Conservation (phyloP, 2,888 invertebrate genomes). For the Tiphia femorata region DNA sequence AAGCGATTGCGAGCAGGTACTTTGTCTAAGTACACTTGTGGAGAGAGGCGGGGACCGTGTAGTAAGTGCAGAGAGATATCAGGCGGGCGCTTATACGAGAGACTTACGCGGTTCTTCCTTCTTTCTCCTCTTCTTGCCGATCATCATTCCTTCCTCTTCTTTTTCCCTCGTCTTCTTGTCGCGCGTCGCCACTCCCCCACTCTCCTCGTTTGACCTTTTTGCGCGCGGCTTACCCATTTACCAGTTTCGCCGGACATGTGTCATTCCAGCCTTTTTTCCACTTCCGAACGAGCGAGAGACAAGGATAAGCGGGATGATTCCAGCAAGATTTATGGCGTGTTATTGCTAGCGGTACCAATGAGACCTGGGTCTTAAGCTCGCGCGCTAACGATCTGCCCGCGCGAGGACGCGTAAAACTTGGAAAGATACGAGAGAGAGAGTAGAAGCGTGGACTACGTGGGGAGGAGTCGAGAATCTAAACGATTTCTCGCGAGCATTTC, state of each 20-base stretch:
- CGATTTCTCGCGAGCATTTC: too few relatives aligned
- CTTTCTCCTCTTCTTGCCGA: constrained; percentile 7
- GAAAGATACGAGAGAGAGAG: too few relatives aligned
- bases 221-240: constrained; percentile 26
- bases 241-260: constrained; percentile 16
- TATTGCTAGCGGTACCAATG: too few relatives aligned
- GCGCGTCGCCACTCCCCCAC: constrained; percentile 1
- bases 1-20: constrained; percentile 55
- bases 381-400: too few relatives aligned
- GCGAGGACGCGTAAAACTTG: too few relatives aligned
- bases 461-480: too few relatives aligned
- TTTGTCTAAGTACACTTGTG: constrained; percentile 56
- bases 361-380: too few relatives aligned
- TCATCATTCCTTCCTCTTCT: neutral
- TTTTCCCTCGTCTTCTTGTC: constrained; percentile 6
- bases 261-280: too few relatives aligned
- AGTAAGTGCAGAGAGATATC: constrained; percentile 58
- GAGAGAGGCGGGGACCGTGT: constrained; percentile 29
- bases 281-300: too few relatives aligned
- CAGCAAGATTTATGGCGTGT: too few relatives aligned
- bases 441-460: too few relatives aligned
- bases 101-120: constrained; percentile 2
- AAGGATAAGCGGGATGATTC: too few relatives aligned
- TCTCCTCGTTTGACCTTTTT: constrained; percentile 17
- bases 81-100: neutral